Evolutionary conservation across 2,113 vertebrate genomes (phyloP), one percentile per base, ranked within the genome.

Genomic region (Saccopteryx bilineata): DNA sequence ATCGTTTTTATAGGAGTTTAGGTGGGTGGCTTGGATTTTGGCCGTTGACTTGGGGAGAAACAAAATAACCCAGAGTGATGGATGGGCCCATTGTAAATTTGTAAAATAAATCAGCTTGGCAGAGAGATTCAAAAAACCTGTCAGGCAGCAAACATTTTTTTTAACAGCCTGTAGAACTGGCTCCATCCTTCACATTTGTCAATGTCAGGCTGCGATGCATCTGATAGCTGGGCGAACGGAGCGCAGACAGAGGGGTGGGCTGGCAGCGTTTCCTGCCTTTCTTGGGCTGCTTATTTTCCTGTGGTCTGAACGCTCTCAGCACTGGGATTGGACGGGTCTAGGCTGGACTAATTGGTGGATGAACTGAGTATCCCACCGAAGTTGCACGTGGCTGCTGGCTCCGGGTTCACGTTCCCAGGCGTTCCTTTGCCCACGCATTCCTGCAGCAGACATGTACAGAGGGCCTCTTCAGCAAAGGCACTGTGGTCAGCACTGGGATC

Each of bases 21-120:
- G 92, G 71, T 60, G 33, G 80, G 63, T 63, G 94, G 66, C 89
- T 86, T 66, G 63, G 93, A 65, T 94, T 96, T 90, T 21, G 91
- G 85, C 85, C 33, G 0, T 61, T 0, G 0, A 92, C 83, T 96
- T 56, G 33, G 17, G 79, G 74, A 91, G 81, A 93, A 87, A 81
- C 93, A 87, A 94, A 96, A 92, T 76, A 83, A 76, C 68, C 82
- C 54, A 15, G 87, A n/a, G 89, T 94, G 96, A 97, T 66, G 50
- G 96, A 96, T 96, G 83, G 97, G 86, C 46, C 93, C 46, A 7
- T 52, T 63, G 66, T 96, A 82, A 90, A 66, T 96, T 90, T 98
- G 96, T 95, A 93, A 95, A 96, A 96, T 96, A 96, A 96, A 96
- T 97, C 97, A 92, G 93, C 91, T 28, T 52, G 96, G 93, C 94